These are phyloP conservation scores for Atrichornis clamosus DNA, from an alignment of 2,113 vertebrate species.

Conservation along the genomic window DNA sequence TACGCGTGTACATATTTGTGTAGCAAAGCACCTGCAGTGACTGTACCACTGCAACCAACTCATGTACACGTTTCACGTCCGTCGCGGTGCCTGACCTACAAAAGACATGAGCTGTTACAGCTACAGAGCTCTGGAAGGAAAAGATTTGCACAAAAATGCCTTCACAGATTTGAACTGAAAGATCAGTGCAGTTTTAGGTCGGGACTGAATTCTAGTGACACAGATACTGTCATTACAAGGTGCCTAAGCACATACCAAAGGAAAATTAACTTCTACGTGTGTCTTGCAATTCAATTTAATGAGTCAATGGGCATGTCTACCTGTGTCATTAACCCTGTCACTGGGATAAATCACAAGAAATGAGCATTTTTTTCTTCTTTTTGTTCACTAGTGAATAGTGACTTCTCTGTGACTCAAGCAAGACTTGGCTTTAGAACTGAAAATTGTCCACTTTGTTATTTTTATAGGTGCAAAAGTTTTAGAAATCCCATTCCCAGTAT, in stretches of 20 bases:
- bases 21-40: not conserved
- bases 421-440: not conserved
- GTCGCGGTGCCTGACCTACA: not conserved
- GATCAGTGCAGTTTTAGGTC: not conserved
- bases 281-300: slow-evolving; percentile 20
- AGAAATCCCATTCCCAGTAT: not conserved
- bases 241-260: not conserved
- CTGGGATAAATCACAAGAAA: not conserved
- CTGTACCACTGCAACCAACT: not conserved
- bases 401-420: not conserved
- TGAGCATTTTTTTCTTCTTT: not conserved
- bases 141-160: not conserved
- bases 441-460: not conserved
- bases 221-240: not conserved
- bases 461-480: not conserved
- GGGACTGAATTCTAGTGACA: not conserved
- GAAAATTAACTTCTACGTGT: slow-evolving; percentile 23
- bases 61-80: not conserved
- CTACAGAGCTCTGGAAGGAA: not conserved
- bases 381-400: not conserved
- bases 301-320: slow-evolving; percentile 43
- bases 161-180: not conserved
- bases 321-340: slow-evolving; percentile 33
- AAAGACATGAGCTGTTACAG: not conserved
- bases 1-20: not conserved